Base-by-base conservation (phyloP, 2,797 vertebrate genomes). In the Morelia viridis region DNA sequence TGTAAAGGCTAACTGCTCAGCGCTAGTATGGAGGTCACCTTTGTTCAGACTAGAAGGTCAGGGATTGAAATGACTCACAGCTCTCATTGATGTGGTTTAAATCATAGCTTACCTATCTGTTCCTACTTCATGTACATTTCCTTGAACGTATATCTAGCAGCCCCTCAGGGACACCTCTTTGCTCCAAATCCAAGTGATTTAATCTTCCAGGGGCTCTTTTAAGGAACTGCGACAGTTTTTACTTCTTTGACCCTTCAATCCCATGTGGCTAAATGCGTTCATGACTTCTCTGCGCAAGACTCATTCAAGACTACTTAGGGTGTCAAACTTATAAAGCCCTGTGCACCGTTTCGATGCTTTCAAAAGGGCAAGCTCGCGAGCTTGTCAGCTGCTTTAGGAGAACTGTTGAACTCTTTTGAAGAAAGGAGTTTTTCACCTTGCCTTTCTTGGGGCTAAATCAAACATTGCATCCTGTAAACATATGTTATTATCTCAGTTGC, bases 1-100 rank as follows among this genome's bases (percentile, higher is more conserved):
- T 2, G 17, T 46, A 10, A 57, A 53, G 9, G 41, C 19, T 15
- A 53, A 8, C 50, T 53, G 50, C 50, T 53, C 50, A 35, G 12
- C 46, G 0, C 50, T 0, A 11, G 41, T 50, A 76, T 15, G 89
- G 56, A 93, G 71, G 89, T 85, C 58, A 65, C 12, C 22, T 15
- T 85, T 80, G 58, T 84, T 41, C 88, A 64, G 26, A 89, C 3
- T 86, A 90, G 56, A 76, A 56, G 57, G 1, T 1, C n/a, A 80
- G 31, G 83, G 88, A 12, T 46, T 60, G 71, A 86, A 41, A 88
- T 53, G 4, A 71, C 56, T 64, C 84, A 92, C 89, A 31, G 0
- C 0, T 65, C 89, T 88, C 28, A 10, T 31, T 87, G 26, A 56
- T n/a, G 13, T 46, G 60, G 80, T 85, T 0, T 0, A 0, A 83